These are phyloP conservation scores for Urocyon cinereoargenteus DNA, from an alignment of 2,797 vertebrate species.

Conservation along the genomic window DNA sequence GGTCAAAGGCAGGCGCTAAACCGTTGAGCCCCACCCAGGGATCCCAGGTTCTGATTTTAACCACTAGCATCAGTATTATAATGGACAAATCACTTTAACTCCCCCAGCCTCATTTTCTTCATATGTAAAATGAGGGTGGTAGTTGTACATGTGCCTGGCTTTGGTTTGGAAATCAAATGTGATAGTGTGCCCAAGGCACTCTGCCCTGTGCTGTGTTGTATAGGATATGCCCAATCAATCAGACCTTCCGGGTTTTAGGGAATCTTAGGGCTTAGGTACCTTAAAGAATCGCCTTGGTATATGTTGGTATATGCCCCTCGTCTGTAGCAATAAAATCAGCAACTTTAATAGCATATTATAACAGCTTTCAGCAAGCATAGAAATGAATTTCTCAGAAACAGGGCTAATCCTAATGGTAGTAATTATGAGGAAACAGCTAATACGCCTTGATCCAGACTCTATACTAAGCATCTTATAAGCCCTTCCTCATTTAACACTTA, in stretches of 20 bases:
- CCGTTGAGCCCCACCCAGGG: no score
- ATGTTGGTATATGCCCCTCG: neutral
- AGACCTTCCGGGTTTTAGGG: neutral
- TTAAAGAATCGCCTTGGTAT: neutral
- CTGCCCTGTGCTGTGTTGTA: neutral
- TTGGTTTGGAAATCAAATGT: neutral
- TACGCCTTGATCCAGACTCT: neutral
- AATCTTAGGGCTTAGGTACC: neutral
- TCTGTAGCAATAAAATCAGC: neutral
- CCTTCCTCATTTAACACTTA: neutral
- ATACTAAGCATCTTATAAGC: neutral
- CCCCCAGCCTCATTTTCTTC: neutral
- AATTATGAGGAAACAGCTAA: neutral
- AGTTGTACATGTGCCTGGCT: neutral
- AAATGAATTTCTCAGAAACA: constrained; percentile 28
- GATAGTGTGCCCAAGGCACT: neutral
- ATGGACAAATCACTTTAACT: neutral
- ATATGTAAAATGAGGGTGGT: neutral
- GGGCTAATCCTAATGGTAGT: neutral
- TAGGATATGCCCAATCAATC: neutral
- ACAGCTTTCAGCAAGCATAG: neutral
- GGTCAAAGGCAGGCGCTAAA: no score
- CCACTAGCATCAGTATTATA: neutral
- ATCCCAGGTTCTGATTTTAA: neutral
- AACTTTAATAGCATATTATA: constrained; percentile 8